Conservation (phyloP, 2,888 invertebrate species). For the Lissonota sp. region DNA sequence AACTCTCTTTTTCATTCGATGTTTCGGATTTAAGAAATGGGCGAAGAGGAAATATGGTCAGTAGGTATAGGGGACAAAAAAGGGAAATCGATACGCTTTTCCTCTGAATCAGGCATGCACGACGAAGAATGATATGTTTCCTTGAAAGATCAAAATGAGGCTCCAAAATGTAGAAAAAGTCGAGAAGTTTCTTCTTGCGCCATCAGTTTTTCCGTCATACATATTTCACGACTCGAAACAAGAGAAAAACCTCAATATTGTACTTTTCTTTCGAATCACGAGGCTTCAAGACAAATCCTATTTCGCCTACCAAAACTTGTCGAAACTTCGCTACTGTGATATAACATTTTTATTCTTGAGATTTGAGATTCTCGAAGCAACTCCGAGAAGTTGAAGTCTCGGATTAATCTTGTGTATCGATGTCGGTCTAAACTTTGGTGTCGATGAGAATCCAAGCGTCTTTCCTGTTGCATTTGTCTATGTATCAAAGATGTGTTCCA, state of each 20-base stretch:
- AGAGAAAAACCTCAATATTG: too few relatives aligned
- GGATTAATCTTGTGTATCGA: conserved; percentile 24
- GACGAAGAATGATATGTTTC: background rate
- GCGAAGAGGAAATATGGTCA: background rate
- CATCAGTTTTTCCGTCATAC: conserved; percentile 3
- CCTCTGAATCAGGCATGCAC: background rate
- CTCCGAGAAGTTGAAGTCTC: background rate
- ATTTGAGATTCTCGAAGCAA: background rate
- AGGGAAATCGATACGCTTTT: background rate
- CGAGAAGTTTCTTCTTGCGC: background rate
- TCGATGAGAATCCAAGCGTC: background rate
- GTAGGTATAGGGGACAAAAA: background rate
- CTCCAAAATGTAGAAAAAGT: background rate
- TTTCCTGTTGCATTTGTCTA: conserved; percentile 8
- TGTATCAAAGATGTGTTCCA: background rate
- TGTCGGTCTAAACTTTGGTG: conserved; percentile 19
- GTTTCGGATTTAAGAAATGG: background rate
- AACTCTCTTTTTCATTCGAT: background rate
- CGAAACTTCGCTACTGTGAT: background rate
- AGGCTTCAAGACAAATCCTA: background rate
- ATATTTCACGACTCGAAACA: background rate
- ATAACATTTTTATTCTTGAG: too few relatives aligned
- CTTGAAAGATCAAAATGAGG: background rate
- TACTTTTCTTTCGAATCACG: background rate
- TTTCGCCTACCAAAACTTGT: background rate